A percentile compares a stretch with the other conserved stretches of the same genome.
Conservation (phyloP, 2,797 vertebrate species). For the Antennarius maculatus region DNA sequence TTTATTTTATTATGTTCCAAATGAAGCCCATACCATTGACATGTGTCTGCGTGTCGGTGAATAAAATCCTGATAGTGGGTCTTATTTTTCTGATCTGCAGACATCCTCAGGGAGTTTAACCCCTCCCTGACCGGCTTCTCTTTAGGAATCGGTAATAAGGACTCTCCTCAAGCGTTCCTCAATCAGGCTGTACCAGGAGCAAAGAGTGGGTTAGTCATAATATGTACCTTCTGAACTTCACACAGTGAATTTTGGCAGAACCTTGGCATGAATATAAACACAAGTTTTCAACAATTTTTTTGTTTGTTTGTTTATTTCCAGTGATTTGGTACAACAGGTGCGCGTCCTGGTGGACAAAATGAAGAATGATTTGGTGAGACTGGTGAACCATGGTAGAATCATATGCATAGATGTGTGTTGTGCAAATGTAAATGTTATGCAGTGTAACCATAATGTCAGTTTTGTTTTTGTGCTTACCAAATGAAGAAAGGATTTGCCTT, state of each 20-base stretch:
- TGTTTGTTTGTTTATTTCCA: constrained; percentile 63
- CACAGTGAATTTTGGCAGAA: background rate
- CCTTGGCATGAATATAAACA: background rate
- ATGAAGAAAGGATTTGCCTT: background rate
- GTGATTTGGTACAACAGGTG: constrained; percentile 84
- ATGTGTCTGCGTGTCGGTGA: too few relatives aligned
- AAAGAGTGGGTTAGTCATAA: constrained; percentile 81
- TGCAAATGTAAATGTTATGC: too few relatives aligned
- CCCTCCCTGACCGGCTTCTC: constrained; percentile 83
- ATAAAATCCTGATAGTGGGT: background rate
- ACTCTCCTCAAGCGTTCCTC: constrained; percentile 76
- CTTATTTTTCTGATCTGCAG: constrained; percentile 70
- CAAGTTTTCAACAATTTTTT: constrained; percentile 3
- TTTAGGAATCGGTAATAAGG: constrained; percentile 62
- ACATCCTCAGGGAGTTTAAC: constrained; percentile 89
- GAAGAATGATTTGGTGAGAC: constrained; percentile 84
- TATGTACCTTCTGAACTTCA: background rate
- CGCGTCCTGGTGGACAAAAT: constrained; percentile 83
- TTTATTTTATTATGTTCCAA: too few relatives aligned
- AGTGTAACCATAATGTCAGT: constrained; percentile 1
- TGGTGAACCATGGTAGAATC: background rate
- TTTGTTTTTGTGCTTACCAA: background rate
- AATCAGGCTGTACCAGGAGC: constrained; percentile 91
- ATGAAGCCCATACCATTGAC: too few relatives aligned
- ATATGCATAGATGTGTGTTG: background rate